Conservation (phyloP, 2,113 vertebrate genomes). For the Hypomesus transpacificus region DNA sequence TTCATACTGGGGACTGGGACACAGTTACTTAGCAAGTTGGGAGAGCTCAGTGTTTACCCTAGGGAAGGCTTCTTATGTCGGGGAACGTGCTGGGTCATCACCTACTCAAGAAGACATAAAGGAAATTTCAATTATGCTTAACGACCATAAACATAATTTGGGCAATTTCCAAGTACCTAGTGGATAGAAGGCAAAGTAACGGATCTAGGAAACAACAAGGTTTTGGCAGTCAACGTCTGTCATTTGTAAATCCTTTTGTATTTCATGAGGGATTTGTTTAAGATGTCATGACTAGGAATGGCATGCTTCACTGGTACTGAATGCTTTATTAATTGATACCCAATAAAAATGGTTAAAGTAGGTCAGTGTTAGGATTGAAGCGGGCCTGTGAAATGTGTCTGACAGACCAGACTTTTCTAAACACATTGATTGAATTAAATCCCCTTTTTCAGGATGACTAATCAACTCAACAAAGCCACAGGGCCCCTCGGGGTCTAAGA, state of each 20-base stretch:
- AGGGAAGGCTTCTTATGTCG: constrained; percentile 14
- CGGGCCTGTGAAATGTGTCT: constrained; percentile 35
- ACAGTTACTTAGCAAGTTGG: constrained; percentile 33
- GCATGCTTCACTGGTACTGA: background rate
- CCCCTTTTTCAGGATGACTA: constrained; percentile 25
- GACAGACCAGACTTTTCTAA: constrained; percentile 28
- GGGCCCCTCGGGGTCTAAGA: constrained; percentile 27
- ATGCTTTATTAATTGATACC: constrained; percentile 11
- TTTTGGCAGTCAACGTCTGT: background rate
- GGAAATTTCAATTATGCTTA: background rate
- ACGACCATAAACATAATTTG: constrained; percentile 7
- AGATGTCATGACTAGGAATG: background rate
- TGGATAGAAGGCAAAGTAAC: background rate
- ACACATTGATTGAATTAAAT: constrained; percentile 47
- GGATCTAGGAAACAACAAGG: background rate
- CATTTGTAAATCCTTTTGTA: constrained; percentile 2
- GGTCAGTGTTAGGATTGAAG: constrained; percentile 17
- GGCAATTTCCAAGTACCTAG: background rate
- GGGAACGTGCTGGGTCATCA: constrained; percentile 30
- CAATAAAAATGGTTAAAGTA: constrained; percentile 14
- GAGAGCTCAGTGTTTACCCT: constrained; percentile 28
- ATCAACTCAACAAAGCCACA: constrained; percentile 54
- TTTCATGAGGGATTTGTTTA: constrained; percentile 4
- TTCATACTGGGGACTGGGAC: constrained; percentile 42
- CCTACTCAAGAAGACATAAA: constrained; percentile 11